Conservation (phyloP, 1,140 invertebrate genomes). For the Drosophila bifasciata region DNA sequence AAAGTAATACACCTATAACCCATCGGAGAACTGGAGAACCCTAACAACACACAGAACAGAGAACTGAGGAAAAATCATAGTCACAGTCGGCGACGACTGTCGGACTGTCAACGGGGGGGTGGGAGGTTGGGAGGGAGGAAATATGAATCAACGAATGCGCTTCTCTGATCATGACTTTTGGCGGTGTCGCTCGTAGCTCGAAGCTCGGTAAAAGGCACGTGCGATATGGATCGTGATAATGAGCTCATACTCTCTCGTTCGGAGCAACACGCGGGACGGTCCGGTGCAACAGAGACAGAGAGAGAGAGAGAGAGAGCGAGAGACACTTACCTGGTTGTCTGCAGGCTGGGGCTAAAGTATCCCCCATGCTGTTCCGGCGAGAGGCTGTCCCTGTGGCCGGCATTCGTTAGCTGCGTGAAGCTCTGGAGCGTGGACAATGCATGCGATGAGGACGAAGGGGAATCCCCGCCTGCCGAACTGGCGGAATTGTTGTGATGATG, state of each 20-base stretch:
- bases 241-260: slow-evolving; percentile 44
- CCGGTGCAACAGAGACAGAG: neutral
- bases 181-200: slow-evolving; percentile 40
- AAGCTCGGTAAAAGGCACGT: slow-evolving; percentile 72
- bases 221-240: slow-evolving; percentile 58
- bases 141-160: slow-evolving; percentile 65
- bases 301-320: no score
- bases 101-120: neutral
- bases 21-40: slow-evolving; percentile 32
- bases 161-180: slow-evolving; percentile 74
- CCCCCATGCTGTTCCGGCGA: slow-evolving; percentile 67
- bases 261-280: neutral
- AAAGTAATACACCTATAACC: no score
- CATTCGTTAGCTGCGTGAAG: slow-evolving; percentile 78
- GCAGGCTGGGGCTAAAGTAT: slow-evolving; percentile 70
- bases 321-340: slow-evolving; percentile 70
- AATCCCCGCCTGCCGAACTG: slow-evolving; percentile 75
- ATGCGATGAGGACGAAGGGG: slow-evolving; percentile 69
- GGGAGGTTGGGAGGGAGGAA: slow-evolving; percentile 21
- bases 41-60: slow-evolving; percentile 43
- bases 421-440: slow-evolving; percentile 68
- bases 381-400: slow-evolving; percentile 65
- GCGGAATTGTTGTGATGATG: slow-evolving; percentile 73
- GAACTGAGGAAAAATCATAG: slow-evolving; percentile 42
- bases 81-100: slow-evolving; percentile 28